These are phyloP conservation scores for Lasioglossum lativentre DNA, from an alignment of 2,888 invertebrate genomes.

Conservation along the genomic window DNA sequence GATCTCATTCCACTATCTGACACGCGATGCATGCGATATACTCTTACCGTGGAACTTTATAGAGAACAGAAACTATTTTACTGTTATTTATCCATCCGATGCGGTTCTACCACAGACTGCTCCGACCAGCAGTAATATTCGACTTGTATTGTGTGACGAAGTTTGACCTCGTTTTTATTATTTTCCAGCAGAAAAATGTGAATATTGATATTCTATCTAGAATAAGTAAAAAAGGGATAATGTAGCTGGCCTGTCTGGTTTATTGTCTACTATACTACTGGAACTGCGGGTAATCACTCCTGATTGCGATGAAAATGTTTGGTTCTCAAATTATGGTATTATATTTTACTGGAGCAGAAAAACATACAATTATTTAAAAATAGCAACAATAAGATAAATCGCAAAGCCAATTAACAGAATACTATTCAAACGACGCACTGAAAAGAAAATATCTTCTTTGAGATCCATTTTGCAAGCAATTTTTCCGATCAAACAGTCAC, in stretches of 20 bases:
- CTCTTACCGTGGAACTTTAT: neutral
- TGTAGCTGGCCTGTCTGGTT: neutral
- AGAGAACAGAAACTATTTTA: neutral
- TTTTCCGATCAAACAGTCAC: neutral
- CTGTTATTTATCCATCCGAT: neutral
- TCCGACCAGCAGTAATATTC: neutral
- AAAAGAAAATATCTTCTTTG: neutral
- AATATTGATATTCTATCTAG: neutral
- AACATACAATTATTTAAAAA: too few species aligned
- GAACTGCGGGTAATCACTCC: neutral
- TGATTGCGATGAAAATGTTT: neutral
- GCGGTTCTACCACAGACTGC: neutral
- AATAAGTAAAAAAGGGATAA: neutral
- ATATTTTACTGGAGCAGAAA: neutral
- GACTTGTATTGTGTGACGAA: neutral
- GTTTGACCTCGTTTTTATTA: slow-evolving; percentile 1
- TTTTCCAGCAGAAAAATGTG: too few species aligned
- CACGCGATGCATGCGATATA: too few species aligned
- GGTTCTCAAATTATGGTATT: too few species aligned
- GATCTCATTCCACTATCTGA: slow-evolving; percentile 3
- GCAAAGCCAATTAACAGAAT: too few species aligned
- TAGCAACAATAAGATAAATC: too few species aligned
- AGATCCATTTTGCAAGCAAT: neutral
- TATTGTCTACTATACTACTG: neutral
- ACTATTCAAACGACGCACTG: too few species aligned